Evolutionary conservation across 1,140 invertebrate genomes (phyloP), one percentile per base, ranked within the genome.

Genomic region (Platyscapa corneri): DNA sequence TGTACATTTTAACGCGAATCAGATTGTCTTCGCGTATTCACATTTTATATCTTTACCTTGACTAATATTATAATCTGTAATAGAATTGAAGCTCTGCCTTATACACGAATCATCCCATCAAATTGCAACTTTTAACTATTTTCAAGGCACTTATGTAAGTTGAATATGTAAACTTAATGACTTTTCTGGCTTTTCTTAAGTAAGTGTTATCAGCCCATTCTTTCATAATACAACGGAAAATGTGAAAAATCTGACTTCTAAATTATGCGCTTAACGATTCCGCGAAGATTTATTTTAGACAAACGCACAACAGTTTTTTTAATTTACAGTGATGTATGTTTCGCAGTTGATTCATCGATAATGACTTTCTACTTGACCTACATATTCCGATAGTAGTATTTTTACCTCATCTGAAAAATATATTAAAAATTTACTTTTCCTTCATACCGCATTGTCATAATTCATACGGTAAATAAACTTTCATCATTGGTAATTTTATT

Each of bases 301-400:
- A 74, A 67, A 16, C 67, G 16, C 10, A 42, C 2, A 74, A 0
- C 6, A n/a, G 34, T 42, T 74, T 72, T n/a, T 72, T 72, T 74
- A 74, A 74, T 74, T 74, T 74, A 42, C 16, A 42, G 42, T 74
- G 70, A 42, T 74, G 70, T 74, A 74, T 42, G 70, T 42, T 74
- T 14, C 70, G 10, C 20, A n/a, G 37, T 74, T 74, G 70, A 74
- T 74, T 74, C 70, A 74, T 74, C 70, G n/a, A 74, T 74, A 74
- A 74, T 74, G 34, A 74, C 42, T 74, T 74, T 74, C 37, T 42
- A 74, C 70, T 74, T 74, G 70, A 74, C 70, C 70, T 42, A 74
- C 6, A 42, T 74, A 27, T 74, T 70, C 5, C 27, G 37, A 8
- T 72, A 39, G 7, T 39, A 39, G 32, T 72, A 72, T 39, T 39